Conservation (phyloP, 2,888 invertebrate species). For the Arrhopalites spinosus region DNA sequence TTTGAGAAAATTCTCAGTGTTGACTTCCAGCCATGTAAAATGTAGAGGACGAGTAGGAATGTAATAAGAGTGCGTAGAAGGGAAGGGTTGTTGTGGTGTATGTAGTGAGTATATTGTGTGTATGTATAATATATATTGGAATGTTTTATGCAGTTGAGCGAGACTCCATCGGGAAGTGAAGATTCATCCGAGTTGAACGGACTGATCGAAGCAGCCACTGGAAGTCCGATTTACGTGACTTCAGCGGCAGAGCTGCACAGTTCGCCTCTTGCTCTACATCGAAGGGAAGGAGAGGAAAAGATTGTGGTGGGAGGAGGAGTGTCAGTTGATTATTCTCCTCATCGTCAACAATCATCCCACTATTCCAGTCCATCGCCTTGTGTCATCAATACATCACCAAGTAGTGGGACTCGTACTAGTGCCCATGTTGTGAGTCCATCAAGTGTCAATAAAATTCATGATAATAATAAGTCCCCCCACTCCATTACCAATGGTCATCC, state of each 20-base stretch:
- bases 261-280: conserved; percentile 53
- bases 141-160: conserved; percentile 67
- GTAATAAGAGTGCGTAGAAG: too few relatives aligned
- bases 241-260: conserved; percentile 63
- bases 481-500: conserved; percentile 29
- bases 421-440: conserved; percentile 6
- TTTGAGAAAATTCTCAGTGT: too few relatives aligned
- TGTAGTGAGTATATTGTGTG: neutral
- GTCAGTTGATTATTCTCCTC: conserved; percentile 22
- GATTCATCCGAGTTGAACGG: conserved; percentile 71
- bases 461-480: conserved; percentile 19
- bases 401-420: conserved; percentile 23
- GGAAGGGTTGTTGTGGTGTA: too few relatives aligned
- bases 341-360: conserved; percentile 57
- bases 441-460: conserved; percentile 1
- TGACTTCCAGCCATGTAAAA: too few relatives aligned
- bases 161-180: conserved; percentile 62
- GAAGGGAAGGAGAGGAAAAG: conserved; percentile 37
- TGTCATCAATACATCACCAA: conserved; percentile 1
- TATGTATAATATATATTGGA: neutral
- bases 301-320: conserved; percentile 28
- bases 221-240: conserved; percentile 80
- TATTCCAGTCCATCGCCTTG: conserved; percentile 63
- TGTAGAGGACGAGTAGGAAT: too few relatives aligned
- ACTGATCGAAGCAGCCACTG: conserved; percentile 70